Base-by-base conservation (phyloP, 1,140 invertebrate genomes). In the Tetragonula clypearis region DNA sequence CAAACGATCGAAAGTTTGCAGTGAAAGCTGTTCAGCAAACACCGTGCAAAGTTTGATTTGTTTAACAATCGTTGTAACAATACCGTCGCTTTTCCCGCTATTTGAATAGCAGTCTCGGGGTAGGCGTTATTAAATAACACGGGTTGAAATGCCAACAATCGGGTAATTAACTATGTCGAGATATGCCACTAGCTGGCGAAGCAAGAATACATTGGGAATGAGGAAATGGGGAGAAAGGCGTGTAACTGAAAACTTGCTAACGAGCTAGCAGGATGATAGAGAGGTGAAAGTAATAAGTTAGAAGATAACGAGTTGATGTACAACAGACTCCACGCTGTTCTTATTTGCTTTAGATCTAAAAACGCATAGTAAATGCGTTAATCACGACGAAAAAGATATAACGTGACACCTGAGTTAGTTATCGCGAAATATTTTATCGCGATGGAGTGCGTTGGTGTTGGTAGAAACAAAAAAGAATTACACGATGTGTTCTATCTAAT, bases 261-360 rank as follows among this genome's bases (percentile, higher is more conserved):
- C 82, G 74, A 66, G 88, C 73, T 68, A 79, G 84, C 79, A 84
- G 71, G 82, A 66, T 60, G 74, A 82, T 62, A 82, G 77, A 69
- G 17, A 62, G 49, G 11, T 72, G 56, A 41, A 49, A 69, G 77
- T 41, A 77, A 74, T 53, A 71, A 71, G 71, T 66, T 41, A 76
- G 76, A 41, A 79, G 72, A 14, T 60, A 68, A 82, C 60, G 56
- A 88, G 66, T 60, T 77, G 26, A 41, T 53, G 78, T 69, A 90
- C 86, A 86, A 91, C 89, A 89, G 88, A 91, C 87, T 87, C 86
- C 77, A 90, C 79, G 60, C 68, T 87, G 87, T 84, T 91, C 88
- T 88, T 86, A 85, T 86, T 60, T 90, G 87, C 86, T 90, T 87
- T 90, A 86, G 88, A 88, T 87, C 72, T 74, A 73, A 80, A 79